Base-by-base conservation (phyloP, 2,113 vertebrate species). In the Nothocercus nigrocapillus region DNA sequence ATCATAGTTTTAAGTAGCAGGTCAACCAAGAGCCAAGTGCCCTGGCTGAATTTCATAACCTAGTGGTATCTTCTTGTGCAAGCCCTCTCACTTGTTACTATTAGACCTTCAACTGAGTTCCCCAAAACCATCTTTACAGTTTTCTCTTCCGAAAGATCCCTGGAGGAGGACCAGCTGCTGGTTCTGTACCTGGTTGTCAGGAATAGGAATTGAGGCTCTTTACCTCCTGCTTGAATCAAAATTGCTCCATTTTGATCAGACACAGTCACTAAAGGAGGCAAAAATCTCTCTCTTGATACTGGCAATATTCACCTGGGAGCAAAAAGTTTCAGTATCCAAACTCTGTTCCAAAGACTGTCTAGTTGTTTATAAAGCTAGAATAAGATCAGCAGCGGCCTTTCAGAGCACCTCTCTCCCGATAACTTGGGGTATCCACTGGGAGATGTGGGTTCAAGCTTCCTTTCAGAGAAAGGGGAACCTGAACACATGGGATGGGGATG, bases 351-450 rank as follows among this genome's bases (percentile, higher is more conserved):
- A 68, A 8, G 66, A 45, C 34, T 27, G n/a, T 51, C 14, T 47
- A 21, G 73, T 51, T 13, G 18, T 3, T 80, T 82, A 28, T 28
- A 27, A 70, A 78, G 12, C 19, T 38, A 78, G 40, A 77, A 8
- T 28, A 90, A 79, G 38, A 53, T 22, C 27, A 68, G 20, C 27
- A 91, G 58, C 58, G 36, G 22, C 16, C 17, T 89, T 70, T 85
- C 1, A 5, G 53, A 12, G 20, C 72, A 17, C 10, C 1, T 0
- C 17, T 2, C 7, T n/a, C 7, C 13, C 42, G 44, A 4, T 47
- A 49, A 62, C 7, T 10, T 62, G 24, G 28, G 40, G 36, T 7
- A 54, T 13, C 6, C 38, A 15, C 22, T 3, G 58, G n/a, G 40
- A 11, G 45, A 7, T 20, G 27, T 20, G 40, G 34, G 10, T 67